A percentile compares a stretch with the other conserved stretches of the same genome.
phyloP scores from a whole-genome alignment of 2,113 vertebrate species.

The Merops nubicus region DNA sequence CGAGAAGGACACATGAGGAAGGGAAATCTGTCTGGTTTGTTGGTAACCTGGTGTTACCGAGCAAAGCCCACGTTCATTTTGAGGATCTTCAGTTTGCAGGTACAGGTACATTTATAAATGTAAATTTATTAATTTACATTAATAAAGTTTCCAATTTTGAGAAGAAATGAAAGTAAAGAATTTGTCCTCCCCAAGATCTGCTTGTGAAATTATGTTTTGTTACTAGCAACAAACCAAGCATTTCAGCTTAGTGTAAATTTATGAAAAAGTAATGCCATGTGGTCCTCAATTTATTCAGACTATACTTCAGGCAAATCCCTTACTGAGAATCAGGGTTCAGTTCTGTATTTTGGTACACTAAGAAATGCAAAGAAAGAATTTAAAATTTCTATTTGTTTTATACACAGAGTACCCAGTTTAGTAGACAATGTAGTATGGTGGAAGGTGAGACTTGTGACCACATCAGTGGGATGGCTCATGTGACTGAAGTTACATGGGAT shows the following conservation, averaged over 20 bases:
- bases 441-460: background rate
- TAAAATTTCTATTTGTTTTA: background rate
- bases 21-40: background rate
- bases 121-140: too few species aligned
- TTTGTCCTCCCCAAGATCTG: background rate
- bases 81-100: background rate
- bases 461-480: rapidly evolving
- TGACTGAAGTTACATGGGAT: background rate
- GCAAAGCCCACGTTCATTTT: background rate
- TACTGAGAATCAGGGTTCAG: background rate
- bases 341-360: background rate
- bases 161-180: background rate
- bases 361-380: background rate
- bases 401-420: background rate
- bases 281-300: background rate
- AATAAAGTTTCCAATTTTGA: background rate
- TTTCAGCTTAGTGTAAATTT: background rate
- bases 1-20: background rate
- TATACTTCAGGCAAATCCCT: background rate
- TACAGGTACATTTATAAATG: too few species aligned
- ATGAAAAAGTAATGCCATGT: background rate
- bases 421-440: background rate
- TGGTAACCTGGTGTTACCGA: background rate
- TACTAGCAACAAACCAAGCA: background rate
- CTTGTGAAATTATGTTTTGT: background rate